Evolutionary conservation across 2,797 vertebrate species (phyloP), one percentile per base, ranked within the genome.

Genomic region (Urocyon cinereoargenteus): DNA sequence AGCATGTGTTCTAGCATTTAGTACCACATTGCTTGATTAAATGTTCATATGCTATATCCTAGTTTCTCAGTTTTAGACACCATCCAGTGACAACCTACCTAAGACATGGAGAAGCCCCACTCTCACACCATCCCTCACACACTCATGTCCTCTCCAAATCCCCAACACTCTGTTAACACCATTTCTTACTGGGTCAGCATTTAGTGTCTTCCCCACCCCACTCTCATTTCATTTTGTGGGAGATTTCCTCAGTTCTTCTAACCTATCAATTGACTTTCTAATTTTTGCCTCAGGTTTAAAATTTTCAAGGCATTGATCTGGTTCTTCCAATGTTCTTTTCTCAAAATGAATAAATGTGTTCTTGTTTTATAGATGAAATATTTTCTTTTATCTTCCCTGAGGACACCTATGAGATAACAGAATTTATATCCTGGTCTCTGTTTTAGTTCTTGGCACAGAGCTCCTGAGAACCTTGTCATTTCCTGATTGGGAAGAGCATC

Each of bases 241-340:
- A 16, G 18, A 34, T 31, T 70, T 66, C 22, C 31, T 91, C 36
- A 53, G 14, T 40, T 55, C 78, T 28, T 66, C 49, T 95, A 70
- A 62, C 1, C 64, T 61, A 28, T 3, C 51, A 34, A 45, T 11
- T 70, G 62, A 61, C 26, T 61, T 81, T 61, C 51, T 22, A 45
- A 77, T 57, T 40, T 84, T 45, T 15, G 49, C 11, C 8, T 89
- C 53, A 31, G 26, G 28, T 51, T 79, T 91, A 49, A n/a, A 18
- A 26, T 28, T 49, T 84, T 90, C 24, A 57, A 88, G 22, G 5
- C 31, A 79, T 90, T 90, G 83, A 66, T 79, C 68, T 70, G 91
- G 59, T 62, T 87, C 45, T 79, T 6, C 28, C 26, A 1, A 53
- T 34, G 40, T 84, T 91, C 34, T 40, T 64, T 61, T 81, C 26